Conservation (phyloP, 2,113 vertebrate species). For the Calypte anna region DNA sequence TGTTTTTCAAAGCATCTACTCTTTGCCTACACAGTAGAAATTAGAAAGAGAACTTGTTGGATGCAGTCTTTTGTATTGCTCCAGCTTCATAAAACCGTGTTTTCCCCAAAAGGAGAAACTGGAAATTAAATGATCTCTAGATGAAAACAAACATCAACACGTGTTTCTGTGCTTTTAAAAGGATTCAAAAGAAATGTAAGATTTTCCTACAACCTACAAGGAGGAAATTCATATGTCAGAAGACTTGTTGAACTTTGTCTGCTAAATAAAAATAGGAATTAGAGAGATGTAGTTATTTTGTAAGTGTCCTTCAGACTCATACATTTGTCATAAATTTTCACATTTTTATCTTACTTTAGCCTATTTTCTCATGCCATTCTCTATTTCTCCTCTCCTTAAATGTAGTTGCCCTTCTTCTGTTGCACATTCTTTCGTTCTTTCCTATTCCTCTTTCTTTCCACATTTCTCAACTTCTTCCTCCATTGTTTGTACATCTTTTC, state of each 20-base stretch:
- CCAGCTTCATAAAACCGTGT: not conserved
- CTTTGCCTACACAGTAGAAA: not conserved
- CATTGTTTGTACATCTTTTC: not conserved
- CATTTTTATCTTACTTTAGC: not conserved
- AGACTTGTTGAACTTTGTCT: not conserved
- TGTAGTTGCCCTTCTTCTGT: not conserved
- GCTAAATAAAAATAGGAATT: not conserved
- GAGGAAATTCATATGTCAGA: not conserved
- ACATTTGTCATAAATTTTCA: not conserved
- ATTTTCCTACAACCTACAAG: not conserved
- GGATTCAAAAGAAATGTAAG: not conserved
- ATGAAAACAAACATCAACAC: not conserved
- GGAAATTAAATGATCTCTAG: not conserved
- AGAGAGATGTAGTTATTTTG: not conserved
- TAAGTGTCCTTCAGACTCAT: not conserved
- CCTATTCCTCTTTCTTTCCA: not conserved
- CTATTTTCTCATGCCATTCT: not conserved
- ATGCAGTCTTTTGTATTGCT: not conserved
- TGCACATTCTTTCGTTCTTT: not conserved
- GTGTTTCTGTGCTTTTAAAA: not conserved
- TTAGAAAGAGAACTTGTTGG: not conserved
- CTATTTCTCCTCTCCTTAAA: not conserved
- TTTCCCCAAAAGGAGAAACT: not conserved
- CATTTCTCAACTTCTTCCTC: not conserved
- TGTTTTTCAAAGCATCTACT: not conserved